Evolutionary conservation across 1,140 invertebrate genomes (phyloP).

Genomic region (Linepithema humile): DNA sequence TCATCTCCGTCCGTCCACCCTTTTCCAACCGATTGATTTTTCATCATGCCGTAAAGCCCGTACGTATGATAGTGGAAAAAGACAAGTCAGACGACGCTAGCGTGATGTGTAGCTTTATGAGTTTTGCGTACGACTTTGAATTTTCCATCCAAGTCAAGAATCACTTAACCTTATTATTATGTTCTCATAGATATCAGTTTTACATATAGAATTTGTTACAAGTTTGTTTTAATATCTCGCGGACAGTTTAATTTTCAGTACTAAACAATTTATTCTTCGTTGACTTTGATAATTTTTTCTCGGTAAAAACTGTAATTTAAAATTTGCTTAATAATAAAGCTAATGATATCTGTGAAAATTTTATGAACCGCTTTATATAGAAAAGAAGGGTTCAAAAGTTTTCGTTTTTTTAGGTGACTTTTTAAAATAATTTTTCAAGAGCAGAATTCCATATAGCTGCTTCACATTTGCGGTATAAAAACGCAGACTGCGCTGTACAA

Average conservation of each 20-base stretch:
- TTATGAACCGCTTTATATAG: too few species aligned
- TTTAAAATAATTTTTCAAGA: too few species aligned
- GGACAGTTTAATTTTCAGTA: background rate
- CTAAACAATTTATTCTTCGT: background rate
- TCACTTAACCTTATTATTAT: background rate
- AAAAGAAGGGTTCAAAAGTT: too few species aligned
- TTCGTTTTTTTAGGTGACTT: too few species aligned
- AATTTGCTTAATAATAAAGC: background rate
- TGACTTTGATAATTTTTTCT: background rate
- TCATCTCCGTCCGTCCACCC: conserved; percentile 8
- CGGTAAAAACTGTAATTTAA: background rate
- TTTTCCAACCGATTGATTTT: conserved; percentile 55
- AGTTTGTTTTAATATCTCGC: background rate
- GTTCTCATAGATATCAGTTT: background rate
- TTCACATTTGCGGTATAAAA: background rate
- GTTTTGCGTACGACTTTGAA: background rate
- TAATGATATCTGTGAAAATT: too few species aligned
- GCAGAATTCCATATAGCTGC: too few species aligned
- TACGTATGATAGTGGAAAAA: background rate
- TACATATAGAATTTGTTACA: too few species aligned
- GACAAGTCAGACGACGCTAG: background rate
- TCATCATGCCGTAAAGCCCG: conserved; percentile 3
- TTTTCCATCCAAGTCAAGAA: background rate
- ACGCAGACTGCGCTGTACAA: background rate
- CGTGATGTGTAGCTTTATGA: conserved; percentile 18